These are phyloP conservation scores for Diglossa cyanea DNA, from an alignment of 2,797 vertebrate species.

Conservation along the genomic window DNA sequence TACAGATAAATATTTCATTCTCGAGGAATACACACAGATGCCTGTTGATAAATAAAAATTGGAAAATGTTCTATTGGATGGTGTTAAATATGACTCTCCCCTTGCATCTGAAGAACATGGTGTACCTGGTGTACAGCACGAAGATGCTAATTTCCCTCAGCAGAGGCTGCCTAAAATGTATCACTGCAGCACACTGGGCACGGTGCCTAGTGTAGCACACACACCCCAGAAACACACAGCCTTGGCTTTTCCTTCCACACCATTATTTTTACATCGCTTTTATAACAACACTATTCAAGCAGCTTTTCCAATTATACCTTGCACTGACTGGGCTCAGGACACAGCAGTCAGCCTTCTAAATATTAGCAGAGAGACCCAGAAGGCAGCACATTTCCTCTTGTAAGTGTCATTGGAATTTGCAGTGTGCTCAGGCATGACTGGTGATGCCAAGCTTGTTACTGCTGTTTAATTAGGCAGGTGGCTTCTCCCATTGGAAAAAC, in stretches of 20 bases:
- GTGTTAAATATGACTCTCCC: constrained; percentile 6
- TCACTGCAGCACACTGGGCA: constrained; percentile 5
- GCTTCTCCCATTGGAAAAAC: neutral
- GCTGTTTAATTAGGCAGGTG: constrained; percentile 12
- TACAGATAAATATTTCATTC: constrained; percentile 61
- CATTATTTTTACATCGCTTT: constrained; percentile 37
- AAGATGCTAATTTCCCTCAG: constrained; percentile 50
- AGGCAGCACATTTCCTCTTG: neutral
- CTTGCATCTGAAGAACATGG: constrained; percentile 13
- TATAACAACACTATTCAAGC: neutral
- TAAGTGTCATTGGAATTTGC: neutral
- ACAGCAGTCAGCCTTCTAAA: constrained; percentile 16
- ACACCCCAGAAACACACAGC: neutral
- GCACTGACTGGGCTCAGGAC: neutral
- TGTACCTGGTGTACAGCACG: constrained; percentile 22
- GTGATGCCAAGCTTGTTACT: neutral
- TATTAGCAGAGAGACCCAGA: neutral
- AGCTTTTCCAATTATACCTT: constrained; percentile 47
- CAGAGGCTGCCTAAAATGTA: constrained; percentile 4
- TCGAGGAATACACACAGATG: neutral
- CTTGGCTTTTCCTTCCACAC: constrained; percentile 10
- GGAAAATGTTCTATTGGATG: constrained; percentile 20
- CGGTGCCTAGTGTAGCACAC: neutral
- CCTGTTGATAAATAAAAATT: constrained; percentile 61
- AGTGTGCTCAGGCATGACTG: neutral